phyloP scores from a whole-genome alignment of 2,113 vertebrate genomes.

The Spilogale gracilis region DNA sequence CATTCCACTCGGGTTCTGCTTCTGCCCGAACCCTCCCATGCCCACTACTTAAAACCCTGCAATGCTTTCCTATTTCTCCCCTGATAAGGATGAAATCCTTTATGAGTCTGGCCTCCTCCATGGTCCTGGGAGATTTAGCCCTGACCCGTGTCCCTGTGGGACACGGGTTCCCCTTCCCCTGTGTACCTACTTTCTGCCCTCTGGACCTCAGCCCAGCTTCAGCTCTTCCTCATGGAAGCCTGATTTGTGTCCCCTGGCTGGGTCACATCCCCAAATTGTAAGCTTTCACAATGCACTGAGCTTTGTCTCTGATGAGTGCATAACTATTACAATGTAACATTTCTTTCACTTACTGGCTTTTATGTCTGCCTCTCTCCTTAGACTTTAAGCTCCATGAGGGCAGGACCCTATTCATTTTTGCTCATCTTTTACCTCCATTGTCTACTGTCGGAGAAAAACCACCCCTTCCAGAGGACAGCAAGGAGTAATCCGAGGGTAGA shows the following conservation, averaged over 20 bases:
- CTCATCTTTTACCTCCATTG: neutral
- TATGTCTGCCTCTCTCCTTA: neutral
- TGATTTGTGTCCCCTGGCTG: no score
- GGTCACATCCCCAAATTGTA: neutral
- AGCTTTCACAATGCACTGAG: accelerated
- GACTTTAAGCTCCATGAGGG: neutral
- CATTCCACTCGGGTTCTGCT: neutral
- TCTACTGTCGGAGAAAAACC: neutral
- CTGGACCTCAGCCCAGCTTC: neutral
- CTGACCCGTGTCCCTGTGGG: neutral
- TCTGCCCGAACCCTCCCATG: neutral
- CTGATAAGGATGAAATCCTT: neutral
- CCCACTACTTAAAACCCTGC: neutral
- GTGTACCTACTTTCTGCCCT: neutral
- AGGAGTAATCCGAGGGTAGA: neutral
- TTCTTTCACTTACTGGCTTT: neutral
- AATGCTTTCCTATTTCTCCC: neutral
- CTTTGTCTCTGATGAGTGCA: neutral
- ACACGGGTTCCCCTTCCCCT: neutral
- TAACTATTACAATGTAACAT: neutral
- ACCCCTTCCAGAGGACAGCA: neutral
- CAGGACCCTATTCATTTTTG: neutral
- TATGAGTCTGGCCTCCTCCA: neutral
- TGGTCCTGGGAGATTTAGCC: neutral
- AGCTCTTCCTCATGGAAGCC: neutral